A percentile compares a stretch with the other conserved stretches of the same genome.
Conservation (phyloP, 1,140 invertebrate genomes). For the Ceratina japonica region DNA sequence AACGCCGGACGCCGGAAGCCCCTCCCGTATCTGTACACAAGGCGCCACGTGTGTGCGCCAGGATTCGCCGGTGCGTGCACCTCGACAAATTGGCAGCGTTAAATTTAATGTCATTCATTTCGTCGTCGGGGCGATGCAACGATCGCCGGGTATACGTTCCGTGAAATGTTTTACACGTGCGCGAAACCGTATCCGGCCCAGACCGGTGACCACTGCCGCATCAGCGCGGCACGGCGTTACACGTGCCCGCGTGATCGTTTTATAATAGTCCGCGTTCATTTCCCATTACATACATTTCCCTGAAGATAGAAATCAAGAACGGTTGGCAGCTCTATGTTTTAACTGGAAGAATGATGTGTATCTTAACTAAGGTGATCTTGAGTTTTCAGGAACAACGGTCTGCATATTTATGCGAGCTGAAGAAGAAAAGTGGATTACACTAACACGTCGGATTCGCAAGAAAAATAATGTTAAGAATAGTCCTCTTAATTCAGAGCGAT, state of each 20-base stretch:
- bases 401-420: too few species aligned
- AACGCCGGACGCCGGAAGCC: conserved; percentile 31
- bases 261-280: neutral
- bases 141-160: neutral
- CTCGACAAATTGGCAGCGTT: conserved; percentile 74
- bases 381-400: too few species aligned
- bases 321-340: too few species aligned
- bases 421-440: too few species aligned
- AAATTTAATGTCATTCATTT: conserved; percentile 75
- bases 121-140: conserved; percentile 26
- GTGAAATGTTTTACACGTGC: conserved; percentile 26
- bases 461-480: too few species aligned
- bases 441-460: too few species aligned
- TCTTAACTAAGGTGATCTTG: too few species aligned
- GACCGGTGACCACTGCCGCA: neutral
- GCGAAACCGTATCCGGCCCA: neutral
- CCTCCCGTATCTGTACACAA: neutral
- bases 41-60: conserved; percentile 6
- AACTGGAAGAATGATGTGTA: too few species aligned
- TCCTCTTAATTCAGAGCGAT: too few species aligned
- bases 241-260: neutral
- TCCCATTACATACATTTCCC: neutral
- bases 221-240: too few species aligned
- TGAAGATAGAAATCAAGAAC: too few species aligned
- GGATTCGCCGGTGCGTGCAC: conserved; percentile 49